Evolutionary conservation across 2,797 vertebrate species (phyloP).

Genomic region (Darevskia nairensis): DNA sequence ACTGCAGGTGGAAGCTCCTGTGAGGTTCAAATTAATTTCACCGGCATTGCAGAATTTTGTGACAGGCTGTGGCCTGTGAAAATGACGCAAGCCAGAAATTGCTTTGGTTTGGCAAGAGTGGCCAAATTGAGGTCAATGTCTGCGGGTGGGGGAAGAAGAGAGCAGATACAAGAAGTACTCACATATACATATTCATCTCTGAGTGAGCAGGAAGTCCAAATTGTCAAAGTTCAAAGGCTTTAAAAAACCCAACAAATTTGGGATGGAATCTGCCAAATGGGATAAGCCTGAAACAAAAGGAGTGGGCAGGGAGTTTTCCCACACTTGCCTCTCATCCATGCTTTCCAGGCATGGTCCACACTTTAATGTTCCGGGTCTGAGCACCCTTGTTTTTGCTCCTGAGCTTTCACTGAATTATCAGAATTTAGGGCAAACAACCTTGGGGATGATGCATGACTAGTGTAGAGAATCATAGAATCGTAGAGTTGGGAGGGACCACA

Average conservation of each 20-base stretch:
- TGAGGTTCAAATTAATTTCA: not conserved
- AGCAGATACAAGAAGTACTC: not conserved
- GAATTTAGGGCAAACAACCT: too few relatives aligned
- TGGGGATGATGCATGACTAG: too few relatives aligned
- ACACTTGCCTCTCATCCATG: not conserved
- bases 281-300: not conserved
- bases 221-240: not conserved
- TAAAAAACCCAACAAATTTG: not conserved
- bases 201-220: not conserved
- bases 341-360: too few relatives aligned
- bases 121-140: not conserved
- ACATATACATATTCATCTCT: not conserved
- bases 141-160: too few relatives aligned
- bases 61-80: not conserved
- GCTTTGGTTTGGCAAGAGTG: not conserved
- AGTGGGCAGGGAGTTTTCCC: not conserved
- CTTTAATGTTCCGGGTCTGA: too few relatives aligned
- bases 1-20: not conserved
- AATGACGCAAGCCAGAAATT: not conserved
- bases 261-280: not conserved
- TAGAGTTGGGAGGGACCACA: too few relatives aligned
- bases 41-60: not conserved
- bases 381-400: too few relatives aligned
- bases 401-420: too few relatives aligned
- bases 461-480: too few relatives aligned